phyloP scores from a whole-genome alignment of 1,140 invertebrate species.

The Cardiocondyla obscurior region DNA sequence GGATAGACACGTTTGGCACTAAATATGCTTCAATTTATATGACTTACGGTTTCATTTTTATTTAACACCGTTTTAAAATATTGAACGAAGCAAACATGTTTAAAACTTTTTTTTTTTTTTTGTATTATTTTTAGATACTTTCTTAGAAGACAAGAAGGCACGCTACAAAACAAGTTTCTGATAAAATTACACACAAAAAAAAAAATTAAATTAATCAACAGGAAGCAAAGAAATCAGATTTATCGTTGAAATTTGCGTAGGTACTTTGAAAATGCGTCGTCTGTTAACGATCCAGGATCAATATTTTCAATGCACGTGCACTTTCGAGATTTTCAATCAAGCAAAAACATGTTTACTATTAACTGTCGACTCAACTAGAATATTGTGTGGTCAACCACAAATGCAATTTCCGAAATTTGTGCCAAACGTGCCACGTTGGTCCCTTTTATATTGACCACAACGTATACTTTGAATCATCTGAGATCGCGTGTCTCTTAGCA shows the following conservation, averaged over 20 bases:
- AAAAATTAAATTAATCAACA: background rate
- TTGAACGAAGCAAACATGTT: background rate
- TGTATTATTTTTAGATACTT: background rate
- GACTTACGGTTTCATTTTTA: background rate
- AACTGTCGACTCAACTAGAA: background rate
- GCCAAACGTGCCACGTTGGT: slow-evolving; percentile 17
- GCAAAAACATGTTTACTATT: slow-evolving; percentile 41
- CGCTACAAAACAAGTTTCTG: background rate
- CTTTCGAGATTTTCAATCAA: slow-evolving; percentile 4
- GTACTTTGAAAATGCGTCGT: background rate
- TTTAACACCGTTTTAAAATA: background rate
- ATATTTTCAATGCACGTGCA: background rate
- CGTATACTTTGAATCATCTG: slow-evolving; percentile 20
- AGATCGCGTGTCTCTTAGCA: background rate
- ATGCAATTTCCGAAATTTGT: slow-evolving; percentile 27
- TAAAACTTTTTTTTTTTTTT: background rate
- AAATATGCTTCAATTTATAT: background rate
- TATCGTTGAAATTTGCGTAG: background rate
- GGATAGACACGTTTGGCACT: background rate
- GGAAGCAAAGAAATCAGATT: background rate
- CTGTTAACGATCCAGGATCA: background rate
- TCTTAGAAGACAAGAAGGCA: background rate
- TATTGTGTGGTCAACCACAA: slow-evolving; percentile 2
- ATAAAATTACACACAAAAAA: background rate
- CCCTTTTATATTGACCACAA: slow-evolving; percentile 6